phyloP scores from a whole-genome alignment of 92 coral and sea anemone species.

The Heteractis magnifica region DNA sequence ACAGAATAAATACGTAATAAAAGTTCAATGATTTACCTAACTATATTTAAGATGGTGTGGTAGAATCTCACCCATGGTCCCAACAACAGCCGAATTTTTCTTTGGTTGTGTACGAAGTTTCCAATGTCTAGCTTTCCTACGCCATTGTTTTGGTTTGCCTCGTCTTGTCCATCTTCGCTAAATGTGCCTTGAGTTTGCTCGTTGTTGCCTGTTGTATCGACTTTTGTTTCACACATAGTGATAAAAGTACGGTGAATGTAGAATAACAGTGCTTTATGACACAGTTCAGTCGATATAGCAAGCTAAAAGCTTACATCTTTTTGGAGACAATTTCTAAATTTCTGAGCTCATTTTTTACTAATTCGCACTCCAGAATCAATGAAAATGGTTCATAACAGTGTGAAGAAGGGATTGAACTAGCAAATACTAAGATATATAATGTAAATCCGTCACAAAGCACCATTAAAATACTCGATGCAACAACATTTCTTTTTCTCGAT shows the following conservation, averaged over 20 bases:
- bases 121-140: slow-evolving; percentile 60
- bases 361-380: too few species aligned
- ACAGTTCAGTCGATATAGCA: neutral
- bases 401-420: too few species aligned
- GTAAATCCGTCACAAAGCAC: too few species aligned
- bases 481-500: too few species aligned
- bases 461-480: too few species aligned
- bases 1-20: too few species aligned
- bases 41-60: slow-evolving; percentile 17
- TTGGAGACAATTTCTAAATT: neutral
- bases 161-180: slow-evolving; percentile 5
- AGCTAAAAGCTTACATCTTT: neutral
- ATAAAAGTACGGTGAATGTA: neutral
- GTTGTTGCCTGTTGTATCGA: neutral
- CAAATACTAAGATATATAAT: too few species aligned
- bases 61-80: slow-evolving; percentile 37
- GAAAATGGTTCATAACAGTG: too few species aligned
- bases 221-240: slow-evolving; percentile 22
- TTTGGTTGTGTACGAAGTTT: slow-evolving; percentile 53
- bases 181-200: neutral
- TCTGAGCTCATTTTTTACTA: neutral
- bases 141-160: slow-evolving; percentile 20
- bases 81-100: slow-evolving; percentile 37
- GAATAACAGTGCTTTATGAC: neutral
- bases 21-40: slow-evolving; percentile 25